Conservation (phyloP, 2,888 invertebrate species). For the Pseudococcus jackbeardsleyi region DNA sequence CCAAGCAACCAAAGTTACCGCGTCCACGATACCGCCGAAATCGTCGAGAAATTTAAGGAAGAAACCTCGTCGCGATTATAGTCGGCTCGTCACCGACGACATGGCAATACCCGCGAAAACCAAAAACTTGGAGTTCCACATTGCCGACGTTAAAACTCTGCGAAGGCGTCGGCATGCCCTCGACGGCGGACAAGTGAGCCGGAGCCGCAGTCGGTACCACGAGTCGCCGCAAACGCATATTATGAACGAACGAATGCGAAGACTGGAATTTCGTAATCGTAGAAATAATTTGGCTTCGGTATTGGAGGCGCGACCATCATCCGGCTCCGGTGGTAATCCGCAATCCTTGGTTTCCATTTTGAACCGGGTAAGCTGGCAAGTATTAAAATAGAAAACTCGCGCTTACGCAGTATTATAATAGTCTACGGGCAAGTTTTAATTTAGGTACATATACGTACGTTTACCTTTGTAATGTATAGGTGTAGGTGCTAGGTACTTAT, state of each 20-base stretch:
- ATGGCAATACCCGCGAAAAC: not conserved
- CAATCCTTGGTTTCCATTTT: conserved; percentile 23
- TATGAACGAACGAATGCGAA: conserved; percentile 17
- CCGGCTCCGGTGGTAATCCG: not conserved
- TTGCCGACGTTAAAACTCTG: not conserved
- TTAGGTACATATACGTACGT: no score
- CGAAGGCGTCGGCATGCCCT: not conserved
- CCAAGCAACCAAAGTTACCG: not conserved
- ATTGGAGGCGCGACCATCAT: not conserved
- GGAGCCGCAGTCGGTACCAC: not conserved
- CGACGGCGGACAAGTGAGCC: not conserved
- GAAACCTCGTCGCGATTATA: not conserved
- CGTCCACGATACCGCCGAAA: not conserved
- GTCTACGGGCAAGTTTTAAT: no score
- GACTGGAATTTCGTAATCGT: conserved; percentile 15
- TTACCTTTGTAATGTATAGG: no score
- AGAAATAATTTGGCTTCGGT: not conserved
- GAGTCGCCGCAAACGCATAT: not conserved
- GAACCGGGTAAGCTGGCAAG: not conserved
- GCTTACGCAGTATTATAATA: no score
- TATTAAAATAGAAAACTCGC: no score
- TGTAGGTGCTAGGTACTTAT: no score
- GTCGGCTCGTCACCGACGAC: not conserved
- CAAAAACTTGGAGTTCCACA: not conserved
- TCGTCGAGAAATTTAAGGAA: not conserved